A percentile compares a stretch with the other conserved stretches of the same genome.
Conservation (phyloP, 1,140 invertebrate genomes). For the Metopolophium dirhodum region DNA sequence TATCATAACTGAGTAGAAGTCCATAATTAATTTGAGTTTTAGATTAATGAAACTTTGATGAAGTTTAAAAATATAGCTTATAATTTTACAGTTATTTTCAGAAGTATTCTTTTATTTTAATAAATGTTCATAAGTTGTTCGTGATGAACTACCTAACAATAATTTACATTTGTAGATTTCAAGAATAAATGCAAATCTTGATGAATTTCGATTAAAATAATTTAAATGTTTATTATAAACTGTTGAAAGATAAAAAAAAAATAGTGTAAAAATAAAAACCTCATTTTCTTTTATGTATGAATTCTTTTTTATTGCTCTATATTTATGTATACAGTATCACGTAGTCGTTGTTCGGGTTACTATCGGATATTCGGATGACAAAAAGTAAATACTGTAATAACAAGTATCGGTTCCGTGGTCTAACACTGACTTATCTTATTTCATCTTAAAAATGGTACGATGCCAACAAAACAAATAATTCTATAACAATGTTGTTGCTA, state of each 20-base stretch:
- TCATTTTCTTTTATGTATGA: not conserved
- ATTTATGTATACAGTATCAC: not conserved
- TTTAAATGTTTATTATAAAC: not conserved
- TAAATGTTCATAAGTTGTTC: not conserved
- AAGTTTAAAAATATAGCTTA: not conserved
- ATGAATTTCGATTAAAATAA: not conserved
- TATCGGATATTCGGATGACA: not conserved
- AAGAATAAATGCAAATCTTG: not conserved
- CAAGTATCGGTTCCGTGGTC: not conserved
- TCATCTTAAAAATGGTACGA: not conserved
- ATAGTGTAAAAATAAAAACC: not conserved
- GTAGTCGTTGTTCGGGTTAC: not conserved
- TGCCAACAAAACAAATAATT: not conserved
- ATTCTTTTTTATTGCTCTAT: not conserved
- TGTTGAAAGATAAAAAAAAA: not conserved
- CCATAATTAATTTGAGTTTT: not conserved
- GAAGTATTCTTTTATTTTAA: not conserved
- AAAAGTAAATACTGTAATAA: slow-evolving; percentile 11
- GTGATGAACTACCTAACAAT: not conserved
- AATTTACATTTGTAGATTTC: not conserved
- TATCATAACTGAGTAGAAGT: not conserved
- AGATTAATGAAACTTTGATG: not conserved
- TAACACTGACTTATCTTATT: not conserved
- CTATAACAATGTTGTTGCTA: not conserved
- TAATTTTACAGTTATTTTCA: not conserved